Conservation (phyloP, 2,797 vertebrate species). For the Gobionotothen gibberifrons region DNA sequence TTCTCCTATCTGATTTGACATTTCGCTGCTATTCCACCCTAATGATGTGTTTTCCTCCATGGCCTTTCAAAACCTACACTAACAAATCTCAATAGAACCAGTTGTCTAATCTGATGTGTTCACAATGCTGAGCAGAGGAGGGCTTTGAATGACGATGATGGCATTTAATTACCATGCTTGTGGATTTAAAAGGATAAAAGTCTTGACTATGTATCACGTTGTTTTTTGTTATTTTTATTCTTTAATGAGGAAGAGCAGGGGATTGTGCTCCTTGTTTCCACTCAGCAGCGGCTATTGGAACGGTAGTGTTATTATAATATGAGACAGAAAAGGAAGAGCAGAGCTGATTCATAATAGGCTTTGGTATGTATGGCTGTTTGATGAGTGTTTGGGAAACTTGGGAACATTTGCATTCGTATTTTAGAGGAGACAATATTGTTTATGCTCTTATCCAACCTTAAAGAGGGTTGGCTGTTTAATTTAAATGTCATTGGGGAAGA, state of each 20-base stretch:
- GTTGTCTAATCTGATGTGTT: conserved; percentile 30
- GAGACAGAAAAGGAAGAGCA: conserved; percentile 43
- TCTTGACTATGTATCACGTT: conserved; percentile 61
- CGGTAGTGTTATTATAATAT: conserved; percentile 28
- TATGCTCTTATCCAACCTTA: neutral
- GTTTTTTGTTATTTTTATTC: conserved; percentile 75
- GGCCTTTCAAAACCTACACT: neutral
- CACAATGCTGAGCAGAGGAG: conserved; percentile 16
- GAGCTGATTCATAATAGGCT: conserved; percentile 65
- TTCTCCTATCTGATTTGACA: conserved; percentile 65
- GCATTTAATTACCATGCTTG: conserved; percentile 72
- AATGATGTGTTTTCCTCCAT: conserved; percentile 39
- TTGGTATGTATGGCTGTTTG: conserved; percentile 39
- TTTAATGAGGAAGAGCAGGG: conserved; percentile 50
- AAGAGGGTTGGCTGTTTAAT: no score
- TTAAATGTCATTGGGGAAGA: no score
- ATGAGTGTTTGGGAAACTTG: conserved; percentile 36
- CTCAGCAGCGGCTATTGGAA: conserved; percentile 18
- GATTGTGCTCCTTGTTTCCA: conserved; percentile 38
- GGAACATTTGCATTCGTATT: neutral
- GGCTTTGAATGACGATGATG: conserved; percentile 57
- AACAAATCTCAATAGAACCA: neutral
- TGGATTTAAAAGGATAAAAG: conserved; percentile 62
- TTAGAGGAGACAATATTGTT: conserved; percentile 20
- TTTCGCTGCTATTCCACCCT: conserved; percentile 47